A percentile compares a stretch with the other conserved stretches of the same genome.
phyloP scores from a whole-genome alignment of 1,140 invertebrate genomes.

The Drosophila arizonae region DNA sequence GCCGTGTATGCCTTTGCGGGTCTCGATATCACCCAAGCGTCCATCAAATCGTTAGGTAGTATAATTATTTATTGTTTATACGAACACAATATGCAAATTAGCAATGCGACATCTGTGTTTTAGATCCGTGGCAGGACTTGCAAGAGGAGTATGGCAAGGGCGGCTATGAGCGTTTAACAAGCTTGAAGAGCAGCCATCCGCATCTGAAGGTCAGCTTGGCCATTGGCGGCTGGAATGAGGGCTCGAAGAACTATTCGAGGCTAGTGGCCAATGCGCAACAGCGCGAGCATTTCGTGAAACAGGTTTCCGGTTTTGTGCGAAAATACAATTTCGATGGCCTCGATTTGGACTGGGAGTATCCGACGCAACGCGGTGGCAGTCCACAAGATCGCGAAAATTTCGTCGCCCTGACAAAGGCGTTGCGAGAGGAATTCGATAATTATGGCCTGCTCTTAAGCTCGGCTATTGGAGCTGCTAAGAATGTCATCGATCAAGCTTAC shows the following conservation, averaged over 20 bases:
- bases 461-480: conserved; percentile 89
- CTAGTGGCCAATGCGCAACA: conserved; percentile 86
- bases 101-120: conserved; percentile 6
- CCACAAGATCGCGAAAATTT: conserved; percentile 91
- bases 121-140: conserved; percentile 90
- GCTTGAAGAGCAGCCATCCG: conserved; percentile 87
- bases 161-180: conserved; percentile 88
- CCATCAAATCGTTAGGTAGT: conserved; percentile 87
- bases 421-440: conserved; percentile 85
- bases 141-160: conserved; percentile 89
- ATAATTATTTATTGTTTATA: no score
- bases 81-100: conserved; percentile 32
- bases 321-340: conserved; percentile 90
- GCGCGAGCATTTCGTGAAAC: conserved; percentile 85
- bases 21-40: conserved; percentile 86
- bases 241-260: conserved; percentile 90
- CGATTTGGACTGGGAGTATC: conserved; percentile 92
- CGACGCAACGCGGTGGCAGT: conserved; percentile 88
- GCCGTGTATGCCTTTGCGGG: conserved; percentile 94
- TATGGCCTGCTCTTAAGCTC: conserved; percentile 88
- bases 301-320: conserved; percentile 70
- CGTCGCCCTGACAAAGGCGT: conserved; percentile 88
- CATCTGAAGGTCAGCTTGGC: conserved; percentile 89
- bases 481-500: conserved; percentile 89
- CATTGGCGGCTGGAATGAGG: conserved; percentile 95